Evolutionary conservation across 1,140 invertebrate species (phyloP).

Genomic region (Mercenaria mercenaria): DNA sequence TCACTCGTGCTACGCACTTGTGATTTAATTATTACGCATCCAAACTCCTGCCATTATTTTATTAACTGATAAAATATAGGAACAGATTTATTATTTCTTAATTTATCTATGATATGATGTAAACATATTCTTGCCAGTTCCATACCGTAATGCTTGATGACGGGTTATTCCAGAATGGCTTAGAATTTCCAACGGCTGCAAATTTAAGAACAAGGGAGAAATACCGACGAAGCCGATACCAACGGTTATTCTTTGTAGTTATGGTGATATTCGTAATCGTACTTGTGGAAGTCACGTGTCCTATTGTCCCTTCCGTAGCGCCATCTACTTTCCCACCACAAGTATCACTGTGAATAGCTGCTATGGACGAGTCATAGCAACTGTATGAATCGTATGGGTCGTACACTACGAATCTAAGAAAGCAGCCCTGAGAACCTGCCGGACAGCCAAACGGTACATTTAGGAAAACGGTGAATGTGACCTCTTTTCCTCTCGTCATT

Average conservation of each 20-base stretch:
- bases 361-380: conserved; percentile 34
- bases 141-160: conserved; percentile 1
- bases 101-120: too few species aligned
- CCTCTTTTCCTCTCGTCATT: conserved; percentile 5
- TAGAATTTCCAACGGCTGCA: not conserved
- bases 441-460: conserved; percentile 49
- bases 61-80: too few species aligned
- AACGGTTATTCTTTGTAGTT: conserved; percentile 26
- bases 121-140: too few species aligned
- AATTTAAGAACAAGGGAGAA: conserved; percentile 5
- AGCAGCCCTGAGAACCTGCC: not conserved
- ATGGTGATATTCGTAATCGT: conserved; percentile 36
- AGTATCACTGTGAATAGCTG: conserved; percentile 5
- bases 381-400: conserved; percentile 7
- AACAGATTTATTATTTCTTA: too few species aligned
- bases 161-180: not conserved
- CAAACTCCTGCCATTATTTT: too few species aligned
- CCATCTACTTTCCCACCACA: conserved; percentile 35
- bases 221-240: not conserved
- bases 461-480: conserved; percentile 1
- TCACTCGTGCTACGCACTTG: too few species aligned
- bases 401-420: not conserved
- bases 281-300: not conserved
- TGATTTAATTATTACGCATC: too few species aligned
- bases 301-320: not conserved